A percentile compares a stretch with the other conserved stretches of the same genome.
Conservation (phyloP, 2,797 vertebrate species). For the Melanotaenia maccullochi region DNA sequence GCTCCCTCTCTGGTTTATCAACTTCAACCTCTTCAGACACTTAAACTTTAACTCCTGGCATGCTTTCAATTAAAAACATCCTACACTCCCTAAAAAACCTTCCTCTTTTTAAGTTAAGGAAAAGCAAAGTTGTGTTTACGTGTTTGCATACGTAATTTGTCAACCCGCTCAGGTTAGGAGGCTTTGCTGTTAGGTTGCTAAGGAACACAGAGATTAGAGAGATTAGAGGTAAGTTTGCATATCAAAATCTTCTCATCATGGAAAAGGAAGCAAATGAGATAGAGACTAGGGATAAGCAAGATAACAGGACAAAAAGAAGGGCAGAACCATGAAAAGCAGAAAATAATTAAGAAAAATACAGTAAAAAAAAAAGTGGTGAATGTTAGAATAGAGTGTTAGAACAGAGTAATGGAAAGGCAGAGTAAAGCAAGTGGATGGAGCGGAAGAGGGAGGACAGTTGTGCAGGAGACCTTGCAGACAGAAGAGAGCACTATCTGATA, state of each 20-base stretch:
- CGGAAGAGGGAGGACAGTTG: conserved; percentile 23
- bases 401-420: conserved; percentile 6
- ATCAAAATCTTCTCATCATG: conserved; percentile 35
- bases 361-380: conserved; percentile 6
- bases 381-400: not conserved
- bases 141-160: conserved; percentile 16
- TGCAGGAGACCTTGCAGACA: conserved; percentile 57
- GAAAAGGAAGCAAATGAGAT: conserved; percentile 21
- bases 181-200: conserved; percentile 56
- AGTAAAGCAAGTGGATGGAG: conserved; percentile 23
- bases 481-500: conserved; percentile 27
- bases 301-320: conserved; percentile 16
- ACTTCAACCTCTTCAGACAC: not conserved
- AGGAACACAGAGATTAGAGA: conserved; percentile 63
- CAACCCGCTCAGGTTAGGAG: conserved; percentile 29
- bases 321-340: conserved; percentile 6
- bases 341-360: conserved; percentile 21
- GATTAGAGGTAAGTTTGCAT: conserved; percentile 51
- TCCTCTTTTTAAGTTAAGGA: not conserved
- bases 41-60: not conserved
- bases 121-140: conserved; percentile 1
- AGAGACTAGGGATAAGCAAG: conserved; percentile 11
- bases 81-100: not conserved
- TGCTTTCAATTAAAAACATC: conserved; percentile 12
- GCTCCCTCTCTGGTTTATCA: not conserved